Conservation (phyloP, 37 sponge, comb jelly and placozoan species). For the Diacarnus erythraeanus region DNA sequence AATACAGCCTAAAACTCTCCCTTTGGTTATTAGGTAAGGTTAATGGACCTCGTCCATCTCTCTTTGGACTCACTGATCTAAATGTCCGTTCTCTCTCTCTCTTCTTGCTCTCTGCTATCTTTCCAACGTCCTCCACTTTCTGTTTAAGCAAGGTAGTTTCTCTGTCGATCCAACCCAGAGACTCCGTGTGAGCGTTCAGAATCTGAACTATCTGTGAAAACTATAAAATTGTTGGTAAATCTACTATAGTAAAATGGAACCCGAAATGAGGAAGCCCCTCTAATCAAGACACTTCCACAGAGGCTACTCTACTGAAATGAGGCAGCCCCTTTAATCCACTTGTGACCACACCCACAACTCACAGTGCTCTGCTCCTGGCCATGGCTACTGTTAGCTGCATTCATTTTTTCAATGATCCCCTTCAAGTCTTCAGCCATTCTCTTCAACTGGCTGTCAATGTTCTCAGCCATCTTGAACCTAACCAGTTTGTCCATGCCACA, state of each 20-base stretch:
- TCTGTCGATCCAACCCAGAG: slow-evolving; percentile 91
- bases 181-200: slow-evolving; percentile 93
- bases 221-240: slow-evolving; percentile 16
- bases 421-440: slow-evolving; percentile 74
- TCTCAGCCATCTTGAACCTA: slow-evolving; percentile 77
- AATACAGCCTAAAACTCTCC: too few relatives aligned
- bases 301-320: not conserved
- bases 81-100: slow-evolving; percentile 76
- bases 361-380: slow-evolving; percentile 67
- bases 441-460: slow-evolving; percentile 71
- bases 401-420: slow-evolving; percentile 87
- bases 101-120: slow-evolving; percentile 51
- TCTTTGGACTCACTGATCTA: slow-evolving; percentile 60
- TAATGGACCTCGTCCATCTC: too few relatives aligned
- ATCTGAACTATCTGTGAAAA: slow-evolving; percentile 82
- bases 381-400: slow-evolving; percentile 63
- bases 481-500: too few relatives aligned
- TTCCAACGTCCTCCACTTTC: slow-evolving; percentile 74
- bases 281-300: not conserved
- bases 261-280: not conserved
- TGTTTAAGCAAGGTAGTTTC: slow-evolving; percentile 54
- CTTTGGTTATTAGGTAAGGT: too few relatives aligned
- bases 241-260: not conserved
- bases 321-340: not conserved
- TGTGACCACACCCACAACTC: slow-evolving; percentile 8